Conservation (phyloP, 2,888 invertebrate genomes). For the Palloptera scutellata region DNA sequence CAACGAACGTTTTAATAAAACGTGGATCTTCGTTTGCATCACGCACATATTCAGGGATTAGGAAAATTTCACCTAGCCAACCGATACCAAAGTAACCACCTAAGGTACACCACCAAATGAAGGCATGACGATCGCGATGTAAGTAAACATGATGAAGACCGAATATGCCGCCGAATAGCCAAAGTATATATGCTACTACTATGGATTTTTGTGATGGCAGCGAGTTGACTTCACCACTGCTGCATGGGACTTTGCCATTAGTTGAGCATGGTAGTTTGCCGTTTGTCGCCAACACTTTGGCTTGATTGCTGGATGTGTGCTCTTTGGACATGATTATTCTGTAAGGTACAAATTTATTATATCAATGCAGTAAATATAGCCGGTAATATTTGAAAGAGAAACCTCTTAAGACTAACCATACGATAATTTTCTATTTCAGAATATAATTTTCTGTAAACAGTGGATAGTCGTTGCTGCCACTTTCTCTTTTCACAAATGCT, state of each 20-base stretch:
- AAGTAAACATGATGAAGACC: slow-evolving; percentile 93
- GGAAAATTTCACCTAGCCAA: slow-evolving; percentile 85
- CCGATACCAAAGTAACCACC: slow-evolving; percentile 85
- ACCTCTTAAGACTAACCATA: background rate
- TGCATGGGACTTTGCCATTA: slow-evolving; percentile 28
- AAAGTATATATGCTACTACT: slow-evolving; percentile 79
- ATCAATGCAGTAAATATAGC: too few species aligned
- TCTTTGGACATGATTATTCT: slow-evolving; percentile 19
- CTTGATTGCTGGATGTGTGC: background rate
- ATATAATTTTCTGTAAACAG: background rate
- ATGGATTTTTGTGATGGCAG: slow-evolving; percentile 67
- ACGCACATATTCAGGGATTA: slow-evolving; percentile 84
- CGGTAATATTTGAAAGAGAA: too few species aligned
- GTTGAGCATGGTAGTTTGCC: slow-evolving; percentile 19
- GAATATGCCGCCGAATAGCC: slow-evolving; percentile 87
- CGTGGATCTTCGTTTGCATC: slow-evolving; percentile 80
- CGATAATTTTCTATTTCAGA: background rate
- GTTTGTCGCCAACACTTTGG: slow-evolving; percentile 33
- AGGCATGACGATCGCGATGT: slow-evolving; percentile 86
- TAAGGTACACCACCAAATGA: slow-evolving; percentile 87
- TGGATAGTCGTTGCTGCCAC: slow-evolving; percentile 34
- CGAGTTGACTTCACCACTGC: slow-evolving; percentile 35
- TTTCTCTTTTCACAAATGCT: slow-evolving; percentile 58
- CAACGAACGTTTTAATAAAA: slow-evolving; percentile 72
- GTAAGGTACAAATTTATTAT: too few species aligned